phyloP scores from a whole-genome alignment of 2,888 invertebrate genomes.

The Pandemis corylana region DNA sequence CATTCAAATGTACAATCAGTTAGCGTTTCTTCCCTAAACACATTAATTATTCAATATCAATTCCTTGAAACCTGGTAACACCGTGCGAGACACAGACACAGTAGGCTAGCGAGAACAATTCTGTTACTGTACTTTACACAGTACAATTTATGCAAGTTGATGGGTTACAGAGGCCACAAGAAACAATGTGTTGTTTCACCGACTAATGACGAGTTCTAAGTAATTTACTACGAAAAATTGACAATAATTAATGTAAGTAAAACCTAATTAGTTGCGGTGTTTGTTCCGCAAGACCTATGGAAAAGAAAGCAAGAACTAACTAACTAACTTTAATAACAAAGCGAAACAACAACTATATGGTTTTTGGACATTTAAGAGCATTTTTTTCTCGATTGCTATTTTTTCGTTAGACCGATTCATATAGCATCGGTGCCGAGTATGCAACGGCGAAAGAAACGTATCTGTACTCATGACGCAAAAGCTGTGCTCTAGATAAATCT shows the following conservation, averaged over 20 bases:
- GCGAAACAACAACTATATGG: no score
- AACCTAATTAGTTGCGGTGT: background rate
- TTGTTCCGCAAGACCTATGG: no score
- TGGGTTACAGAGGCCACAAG: background rate
- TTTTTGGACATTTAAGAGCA: no score
- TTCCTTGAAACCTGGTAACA: conserved; percentile 61
- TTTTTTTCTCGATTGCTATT: no score
- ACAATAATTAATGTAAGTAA: background rate
- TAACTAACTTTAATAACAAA: no score
- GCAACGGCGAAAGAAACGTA: no score
- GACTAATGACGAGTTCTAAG: background rate
- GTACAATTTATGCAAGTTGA: background rate
- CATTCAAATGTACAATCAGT: conserved; percentile 46
- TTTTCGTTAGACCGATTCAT: no score
- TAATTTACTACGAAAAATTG: background rate
- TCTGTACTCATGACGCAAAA: no score
- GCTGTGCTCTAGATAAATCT: no score
- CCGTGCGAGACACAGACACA: conserved; percentile 48
- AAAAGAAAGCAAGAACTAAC: no score
- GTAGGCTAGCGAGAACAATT: conserved; percentile 8
- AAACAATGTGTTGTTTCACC: background rate
- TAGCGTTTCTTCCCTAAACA: conserved; percentile 51
- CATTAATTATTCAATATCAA: conserved; percentile 75
- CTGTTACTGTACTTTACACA: background rate
- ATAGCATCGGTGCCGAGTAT: no score